Evolutionary conservation across 2,888 invertebrate species (phyloP).

Genomic region (Acanthosepion esculentum): DNA sequence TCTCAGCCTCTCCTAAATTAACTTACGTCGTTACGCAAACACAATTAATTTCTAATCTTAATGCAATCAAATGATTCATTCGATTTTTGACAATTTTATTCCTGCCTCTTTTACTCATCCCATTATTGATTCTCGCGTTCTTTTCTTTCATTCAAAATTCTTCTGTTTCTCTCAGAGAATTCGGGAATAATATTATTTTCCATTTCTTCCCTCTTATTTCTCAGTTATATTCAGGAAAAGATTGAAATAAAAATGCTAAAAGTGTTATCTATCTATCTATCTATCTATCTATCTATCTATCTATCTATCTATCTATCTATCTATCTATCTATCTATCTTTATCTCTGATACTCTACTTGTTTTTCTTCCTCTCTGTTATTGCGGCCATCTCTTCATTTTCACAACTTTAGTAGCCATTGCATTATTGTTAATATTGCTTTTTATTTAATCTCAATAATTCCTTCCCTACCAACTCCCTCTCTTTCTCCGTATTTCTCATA

Average conservation of each 20-base stretch:
- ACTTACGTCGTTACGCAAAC: background rate
- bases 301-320: background rate
- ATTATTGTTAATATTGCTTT: too few relatives aligned
- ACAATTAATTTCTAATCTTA: background rate
- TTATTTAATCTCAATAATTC: too few relatives aligned
- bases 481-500: too few relatives aligned
- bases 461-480: too few relatives aligned
- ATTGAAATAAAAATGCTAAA: too few relatives aligned
- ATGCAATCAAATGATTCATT: background rate
- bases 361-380: too few relatives aligned
- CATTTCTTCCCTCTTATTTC: background rate
- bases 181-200: background rate
- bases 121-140: background rate
- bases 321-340: too few relatives aligned
- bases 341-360: too few relatives aligned
- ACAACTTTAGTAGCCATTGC: too few relatives aligned
- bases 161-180: background rate
- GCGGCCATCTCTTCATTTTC: too few relatives aligned
- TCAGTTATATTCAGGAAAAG: too few relatives aligned
- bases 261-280: background rate
- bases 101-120: background rate
- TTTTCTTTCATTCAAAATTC: too few relatives aligned
- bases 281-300: background rate
- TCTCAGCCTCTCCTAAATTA: background rate
- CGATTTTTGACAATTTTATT: background rate